Conservation (phyloP, 1,140 invertebrate genomes). For the Anastrepha obliqua region DNA sequence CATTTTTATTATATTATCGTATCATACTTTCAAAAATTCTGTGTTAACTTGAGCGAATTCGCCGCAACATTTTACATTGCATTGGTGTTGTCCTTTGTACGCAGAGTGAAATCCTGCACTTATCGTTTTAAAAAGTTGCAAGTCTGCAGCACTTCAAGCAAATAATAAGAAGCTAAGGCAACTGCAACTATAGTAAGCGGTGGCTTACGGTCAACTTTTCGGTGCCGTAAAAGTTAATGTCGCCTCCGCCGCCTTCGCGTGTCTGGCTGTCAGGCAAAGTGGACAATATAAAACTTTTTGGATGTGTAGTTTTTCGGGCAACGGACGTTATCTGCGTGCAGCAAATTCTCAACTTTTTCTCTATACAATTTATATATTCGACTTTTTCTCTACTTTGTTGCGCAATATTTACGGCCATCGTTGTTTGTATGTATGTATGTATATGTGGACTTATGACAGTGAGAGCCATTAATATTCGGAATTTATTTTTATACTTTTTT, state of each 20-base stretch:
- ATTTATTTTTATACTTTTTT: neutral
- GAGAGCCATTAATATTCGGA: too few species aligned
- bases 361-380: constrained; percentile 10
- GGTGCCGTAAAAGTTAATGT: constrained; percentile 38
- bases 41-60: neutral
- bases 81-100: constrained; percentile 15
- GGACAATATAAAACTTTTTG: constrained; percentile 47
- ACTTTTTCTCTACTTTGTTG: neutral
- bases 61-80: neutral
- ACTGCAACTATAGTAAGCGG: neutral
- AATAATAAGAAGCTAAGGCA: constrained; percentile 11
- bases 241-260: neutral
- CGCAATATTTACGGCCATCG: neutral
- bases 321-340: constrained; percentile 32
- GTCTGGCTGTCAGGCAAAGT: constrained; percentile 1
- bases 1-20: neutral
- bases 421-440: too few species aligned
- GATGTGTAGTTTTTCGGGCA: neutral
- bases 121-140: constrained; percentile 14
- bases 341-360: constrained; percentile 36
- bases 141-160: constrained; percentile 10
- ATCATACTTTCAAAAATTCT: neutral
- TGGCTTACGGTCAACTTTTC: constrained; percentile 39
- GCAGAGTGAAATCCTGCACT: neutral
- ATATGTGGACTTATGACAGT: too few species aligned